Conservation (phyloP, 2,888 invertebrate genomes). For the Rhagonycha fulva region DNA sequence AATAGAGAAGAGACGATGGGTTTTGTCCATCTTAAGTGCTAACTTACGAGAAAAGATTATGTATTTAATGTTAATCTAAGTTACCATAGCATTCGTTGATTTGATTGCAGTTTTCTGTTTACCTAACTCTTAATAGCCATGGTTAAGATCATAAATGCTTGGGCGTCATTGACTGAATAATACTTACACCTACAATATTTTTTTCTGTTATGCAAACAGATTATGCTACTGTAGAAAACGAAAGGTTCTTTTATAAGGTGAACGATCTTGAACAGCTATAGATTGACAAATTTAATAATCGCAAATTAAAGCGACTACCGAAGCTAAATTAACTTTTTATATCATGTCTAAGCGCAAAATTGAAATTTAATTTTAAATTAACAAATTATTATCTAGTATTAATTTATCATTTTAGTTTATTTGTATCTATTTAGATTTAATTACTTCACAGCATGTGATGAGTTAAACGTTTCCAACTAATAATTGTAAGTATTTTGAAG, state of each 20-base stretch:
- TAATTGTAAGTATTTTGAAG: too few relatives aligned
- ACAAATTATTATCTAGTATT: neutral
- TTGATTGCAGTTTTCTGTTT: slow-evolving; percentile 9
- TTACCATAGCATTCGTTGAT: slow-evolving; percentile 14
- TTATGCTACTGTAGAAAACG: neutral
- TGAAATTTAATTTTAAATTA: neutral
- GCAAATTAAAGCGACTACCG: neutral
- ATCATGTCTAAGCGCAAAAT: neutral
- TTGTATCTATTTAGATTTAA: too few relatives aligned
- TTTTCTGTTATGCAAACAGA: neutral
- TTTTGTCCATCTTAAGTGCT: slow-evolving; percentile 36
- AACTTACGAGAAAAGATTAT: slow-evolving; percentile 31
- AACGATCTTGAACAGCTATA: neutral
- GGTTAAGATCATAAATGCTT: neutral
- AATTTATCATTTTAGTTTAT: too few relatives aligned
- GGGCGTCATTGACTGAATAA: slow-evolving; percentile 3
- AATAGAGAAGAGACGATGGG: slow-evolving; percentile 32
- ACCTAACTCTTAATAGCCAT: neutral
- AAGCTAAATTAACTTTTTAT: neutral
- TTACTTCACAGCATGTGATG: too few relatives aligned
- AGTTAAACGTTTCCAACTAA: too few relatives aligned
- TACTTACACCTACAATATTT: neutral
- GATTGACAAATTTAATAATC: neutral
- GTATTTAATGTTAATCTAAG: slow-evolving; percentile 32
- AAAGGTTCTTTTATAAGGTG: neutral